Evolutionary conservation across 2,888 invertebrate species (phyloP), one percentile per base, ranked within the genome.

Genomic region (Aphrophora alni): DNA sequence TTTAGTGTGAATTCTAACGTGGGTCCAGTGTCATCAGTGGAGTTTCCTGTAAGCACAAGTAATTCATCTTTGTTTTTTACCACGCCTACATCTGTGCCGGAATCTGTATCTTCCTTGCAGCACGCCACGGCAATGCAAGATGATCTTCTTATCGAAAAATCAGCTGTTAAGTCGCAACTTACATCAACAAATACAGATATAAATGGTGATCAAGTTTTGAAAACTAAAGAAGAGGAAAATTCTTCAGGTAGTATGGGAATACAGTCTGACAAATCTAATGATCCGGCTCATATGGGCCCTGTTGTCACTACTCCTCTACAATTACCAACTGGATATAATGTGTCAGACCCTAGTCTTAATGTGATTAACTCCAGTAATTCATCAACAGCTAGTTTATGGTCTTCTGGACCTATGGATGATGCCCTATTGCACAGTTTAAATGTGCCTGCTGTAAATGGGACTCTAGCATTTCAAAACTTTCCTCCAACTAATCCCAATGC

Each of bases 341-440:
- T 86, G 81, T 85, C 86, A 75, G 86, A 86, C 83, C 86, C 86
- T 84, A 86, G 86, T 86, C 85, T 86, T 80, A 86, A 86, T 85
- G 86, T 86, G 83, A 86, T 86, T 82, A 86, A 86, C 84, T 85
- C 86, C 74, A 85, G 84, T 83, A 86, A 85, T 80, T 85, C 85
- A 81, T 85, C 86, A 80, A 85, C 86, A 81, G 85, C 86, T 77
- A 85, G 86, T 81, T 84, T 85, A 78, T 86, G 86, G 85, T 86
- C 86, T 75, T 84, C 85, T 81, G 85, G 85, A 73, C 84, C 85
- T 2, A 85, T 86, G 77, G 86, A 86, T 79, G 86, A 86, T 82
- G 86, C 85, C 79, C 84, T 87, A 81, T 84, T 86, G 83, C 86
- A 86, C 82, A 85, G 85, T 83, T 84, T 86, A 83, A 86, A 86